A percentile compares a stretch with the other conserved stretches of the same genome.
Conservation (phyloP, 2,113 vertebrate species). For the Catagonus wagneri region DNA sequence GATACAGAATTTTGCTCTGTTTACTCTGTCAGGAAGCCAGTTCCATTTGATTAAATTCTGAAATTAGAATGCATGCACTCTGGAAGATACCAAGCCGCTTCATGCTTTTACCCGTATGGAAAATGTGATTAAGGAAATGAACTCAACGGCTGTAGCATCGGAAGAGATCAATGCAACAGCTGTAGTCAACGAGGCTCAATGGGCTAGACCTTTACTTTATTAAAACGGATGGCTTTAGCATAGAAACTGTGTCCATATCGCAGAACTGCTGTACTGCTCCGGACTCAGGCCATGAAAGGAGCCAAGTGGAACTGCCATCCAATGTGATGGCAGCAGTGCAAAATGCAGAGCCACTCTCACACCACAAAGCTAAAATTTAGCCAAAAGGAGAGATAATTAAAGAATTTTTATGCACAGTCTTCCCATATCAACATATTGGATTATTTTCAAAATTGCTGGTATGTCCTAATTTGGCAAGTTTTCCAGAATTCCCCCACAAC, state of each 20-base stretch:
- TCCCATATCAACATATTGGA: constrained; percentile 60
- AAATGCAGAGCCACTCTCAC: constrained; percentile 45
- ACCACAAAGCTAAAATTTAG: constrained; percentile 61
- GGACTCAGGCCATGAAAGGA: constrained; percentile 57
- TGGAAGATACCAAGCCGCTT: constrained; percentile 80
- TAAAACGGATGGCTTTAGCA: constrained; percentile 81
- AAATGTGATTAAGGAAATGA: constrained; percentile 85
- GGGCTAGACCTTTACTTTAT: constrained; percentile 82
- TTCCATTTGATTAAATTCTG: constrained; percentile 84
- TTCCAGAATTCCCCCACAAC: constrained; percentile 20
- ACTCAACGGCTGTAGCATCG: constrained; percentile 73
- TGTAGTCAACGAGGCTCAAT: constrained; percentile 80
- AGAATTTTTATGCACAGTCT: constrained; percentile 74
- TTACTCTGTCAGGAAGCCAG: constrained; percentile 84
- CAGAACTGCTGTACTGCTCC: constrained; percentile 65
- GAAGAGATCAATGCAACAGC: constrained; percentile 80
- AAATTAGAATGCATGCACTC: constrained; percentile 84
- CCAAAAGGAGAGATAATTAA: constrained; percentile 76
- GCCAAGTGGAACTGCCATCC: constrained; percentile 68
- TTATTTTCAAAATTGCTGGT: constrained; percentile 62
- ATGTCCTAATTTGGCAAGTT: constrained; percentile 63
- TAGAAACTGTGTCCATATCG: constrained; percentile 79
- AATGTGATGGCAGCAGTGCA: constrained; percentile 49
- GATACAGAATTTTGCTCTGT: constrained; percentile 85
- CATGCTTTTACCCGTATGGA: constrained; percentile 81